Conservation (phyloP, 64 coral and sea anemone species). For the Astreopora myriophthalma region DNA sequence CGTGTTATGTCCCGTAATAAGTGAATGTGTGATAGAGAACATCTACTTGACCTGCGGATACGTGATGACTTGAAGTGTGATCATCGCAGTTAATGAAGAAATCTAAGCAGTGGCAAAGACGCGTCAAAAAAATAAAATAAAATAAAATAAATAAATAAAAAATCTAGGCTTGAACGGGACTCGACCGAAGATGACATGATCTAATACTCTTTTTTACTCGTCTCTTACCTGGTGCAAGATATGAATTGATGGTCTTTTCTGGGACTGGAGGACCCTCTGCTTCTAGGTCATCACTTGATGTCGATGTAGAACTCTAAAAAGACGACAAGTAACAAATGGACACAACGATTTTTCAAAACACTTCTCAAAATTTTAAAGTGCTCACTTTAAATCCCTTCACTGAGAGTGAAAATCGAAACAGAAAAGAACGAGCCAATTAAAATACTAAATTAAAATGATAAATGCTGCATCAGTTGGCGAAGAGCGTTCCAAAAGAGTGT, state of each 20-base stretch:
- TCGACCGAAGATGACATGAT: not conserved
- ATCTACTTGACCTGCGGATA: too few relatives aligned
- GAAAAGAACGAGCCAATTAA: not conserved
- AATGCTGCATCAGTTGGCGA: too few relatives aligned
- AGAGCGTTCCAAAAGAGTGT: too few relatives aligned
- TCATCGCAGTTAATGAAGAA: too few relatives aligned
- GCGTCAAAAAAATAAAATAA: not conserved
- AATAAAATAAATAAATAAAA: not conserved
- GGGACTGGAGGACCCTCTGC: slow-evolving; percentile 44
- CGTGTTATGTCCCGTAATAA: too few relatives aligned
- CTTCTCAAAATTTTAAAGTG: not conserved
- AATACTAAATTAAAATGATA: too few relatives aligned
- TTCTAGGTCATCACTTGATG: slow-evolving; percentile 48
- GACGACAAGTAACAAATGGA: not conserved
- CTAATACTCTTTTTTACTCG: too few relatives aligned
- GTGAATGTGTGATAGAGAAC: too few relatives aligned
- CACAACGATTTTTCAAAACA: not conserved
- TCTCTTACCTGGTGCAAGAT: slow-evolving; percentile 30
- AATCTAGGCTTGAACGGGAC: not conserved
- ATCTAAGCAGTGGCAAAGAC: too few relatives aligned
- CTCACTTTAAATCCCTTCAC: not conserved
- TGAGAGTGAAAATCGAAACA: not conserved
- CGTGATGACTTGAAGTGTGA: too few relatives aligned
- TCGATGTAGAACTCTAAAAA: slow-evolving; percentile 38
- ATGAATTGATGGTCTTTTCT: slow-evolving; percentile 30